A percentile compares a stretch with the other conserved stretches of the same genome.
Evolutionary conservation across 2,113 vertebrate genomes (phyloP).

Genomic region (Podocnemis expansa): DNA sequence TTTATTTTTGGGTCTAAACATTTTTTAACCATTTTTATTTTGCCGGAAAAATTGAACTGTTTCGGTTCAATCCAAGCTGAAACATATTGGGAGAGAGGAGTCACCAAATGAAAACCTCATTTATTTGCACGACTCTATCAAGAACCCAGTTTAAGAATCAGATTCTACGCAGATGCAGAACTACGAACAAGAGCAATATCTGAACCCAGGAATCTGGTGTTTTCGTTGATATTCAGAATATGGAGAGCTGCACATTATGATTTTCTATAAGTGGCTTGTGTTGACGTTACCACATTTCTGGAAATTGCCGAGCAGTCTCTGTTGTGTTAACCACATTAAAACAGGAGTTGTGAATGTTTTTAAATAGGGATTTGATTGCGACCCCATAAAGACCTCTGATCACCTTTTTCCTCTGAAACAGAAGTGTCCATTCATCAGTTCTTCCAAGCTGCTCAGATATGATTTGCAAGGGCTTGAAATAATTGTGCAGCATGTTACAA

Average conservation of each 20-base stretch:
- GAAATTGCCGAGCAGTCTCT: not conserved
- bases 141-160: not conserved
- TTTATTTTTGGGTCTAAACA: too few relatives aligned
- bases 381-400: not conserved
- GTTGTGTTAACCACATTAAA: not conserved
- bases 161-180: not conserved
- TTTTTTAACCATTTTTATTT: too few relatives aligned
- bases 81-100: not conserved
- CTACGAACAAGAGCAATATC: not conserved
- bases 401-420: not conserved
- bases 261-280: not conserved
- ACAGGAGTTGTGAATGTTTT: not conserved
- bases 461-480: not conserved
- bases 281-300: not conserved
- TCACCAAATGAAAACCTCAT: not conserved
- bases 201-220: not conserved
- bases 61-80: too few relatives aligned
- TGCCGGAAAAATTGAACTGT: too few relatives aligned
- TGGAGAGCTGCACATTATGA: not conserved
- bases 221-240: not conserved
- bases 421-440: rapidly evolving
- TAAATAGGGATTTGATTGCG: not conserved
- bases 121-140: not conserved
- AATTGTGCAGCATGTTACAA: not conserved
- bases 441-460: not conserved